Evolutionary conservation across 2,797 vertebrate species (phyloP), one percentile per base, ranked within the genome.

Genomic region (Enteromius treurensis): DNA sequence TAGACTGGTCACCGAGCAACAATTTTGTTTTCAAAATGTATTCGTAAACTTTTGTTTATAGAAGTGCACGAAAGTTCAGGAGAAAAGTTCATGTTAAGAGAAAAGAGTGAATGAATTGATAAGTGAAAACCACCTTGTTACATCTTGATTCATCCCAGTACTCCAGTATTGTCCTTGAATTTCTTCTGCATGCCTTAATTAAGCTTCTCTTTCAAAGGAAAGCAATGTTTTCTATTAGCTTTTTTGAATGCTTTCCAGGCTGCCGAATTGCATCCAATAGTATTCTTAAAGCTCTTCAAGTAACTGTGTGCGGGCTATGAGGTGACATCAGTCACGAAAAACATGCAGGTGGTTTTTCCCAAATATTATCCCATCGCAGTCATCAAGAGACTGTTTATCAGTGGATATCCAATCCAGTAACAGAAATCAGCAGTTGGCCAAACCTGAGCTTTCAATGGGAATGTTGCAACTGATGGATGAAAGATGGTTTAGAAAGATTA

Each of bases 341-440:
- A 85, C 75, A 85, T 85, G 84, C 91, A 92, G 89, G 90, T 92
- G 91, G 81, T 76, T 87, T 90, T 86, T 88, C 77, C 87, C 81
- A 83, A 85, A 86, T 88, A 91, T 89, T 86, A 87, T 90, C 89
- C 82, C 86, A 87, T 84, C 83, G 85, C 88, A 90, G 91, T 93
- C 91, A 92, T 90, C 89, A 89, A 88, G 89, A 86, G 85, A 81
- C 87, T 87, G 91, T 93, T 92, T 89, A 92, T 93, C 89, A 90
- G 89, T 84, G 86, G 81, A 75, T 80, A 86, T 84, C 77, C 79
- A 60, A 84, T 87, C 86, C 82, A 40, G 82, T 83, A 53, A 68
- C 85, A 89, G 87, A 91, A 87, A 91, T 92, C 88, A 90, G 89
- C 88, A 82, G 87, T 80, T 91, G 89, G 90, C 86, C 90, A 88